phyloP scores from a whole-genome alignment of 2,113 vertebrate genomes.

The Anoura caudifer region DNA sequence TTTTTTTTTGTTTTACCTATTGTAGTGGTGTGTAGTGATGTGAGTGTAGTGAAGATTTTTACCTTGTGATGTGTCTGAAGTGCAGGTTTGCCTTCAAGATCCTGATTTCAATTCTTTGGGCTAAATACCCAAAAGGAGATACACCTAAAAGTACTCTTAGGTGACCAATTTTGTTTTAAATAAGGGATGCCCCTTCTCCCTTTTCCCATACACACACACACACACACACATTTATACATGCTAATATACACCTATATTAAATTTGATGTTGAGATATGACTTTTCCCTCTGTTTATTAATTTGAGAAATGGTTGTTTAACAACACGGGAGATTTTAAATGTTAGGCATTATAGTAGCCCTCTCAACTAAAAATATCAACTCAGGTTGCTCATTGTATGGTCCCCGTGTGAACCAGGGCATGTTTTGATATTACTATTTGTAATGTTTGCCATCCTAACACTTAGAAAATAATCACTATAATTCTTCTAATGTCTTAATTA shows the following conservation, averaged over 20 bases:
- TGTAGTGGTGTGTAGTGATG: neutral
- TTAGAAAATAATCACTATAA: neutral
- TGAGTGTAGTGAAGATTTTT: too few relatives aligned
- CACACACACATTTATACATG: too few relatives aligned
- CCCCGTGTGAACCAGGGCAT: neutral
- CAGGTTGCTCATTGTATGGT: neutral
- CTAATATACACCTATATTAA: neutral
- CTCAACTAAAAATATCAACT: neutral
- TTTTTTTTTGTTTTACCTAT: neutral
- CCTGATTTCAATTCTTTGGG: neutral
- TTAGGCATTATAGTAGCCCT: neutral
- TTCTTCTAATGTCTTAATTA: neutral
- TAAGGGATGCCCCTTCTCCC: neutral
- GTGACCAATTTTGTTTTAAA: neutral
- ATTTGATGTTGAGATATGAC: neutral
- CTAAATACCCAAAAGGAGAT: neutral
- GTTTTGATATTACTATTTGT: neutral
- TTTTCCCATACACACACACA: neutral
- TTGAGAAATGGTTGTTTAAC: slow-evolving; percentile 9
- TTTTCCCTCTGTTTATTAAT: neutral
- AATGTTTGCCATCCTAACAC: neutral
- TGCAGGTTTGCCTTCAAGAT: neutral
- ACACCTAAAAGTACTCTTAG: neutral
- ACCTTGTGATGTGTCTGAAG: neutral
- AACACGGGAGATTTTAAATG: neutral